A percentile compares a stretch with the other conserved stretches of the same genome.
These are phyloP conservation scores for Drosophila vallismaia DNA, from an alignment of 2,888 invertebrate genomes.

Conservation along the genomic window DNA sequence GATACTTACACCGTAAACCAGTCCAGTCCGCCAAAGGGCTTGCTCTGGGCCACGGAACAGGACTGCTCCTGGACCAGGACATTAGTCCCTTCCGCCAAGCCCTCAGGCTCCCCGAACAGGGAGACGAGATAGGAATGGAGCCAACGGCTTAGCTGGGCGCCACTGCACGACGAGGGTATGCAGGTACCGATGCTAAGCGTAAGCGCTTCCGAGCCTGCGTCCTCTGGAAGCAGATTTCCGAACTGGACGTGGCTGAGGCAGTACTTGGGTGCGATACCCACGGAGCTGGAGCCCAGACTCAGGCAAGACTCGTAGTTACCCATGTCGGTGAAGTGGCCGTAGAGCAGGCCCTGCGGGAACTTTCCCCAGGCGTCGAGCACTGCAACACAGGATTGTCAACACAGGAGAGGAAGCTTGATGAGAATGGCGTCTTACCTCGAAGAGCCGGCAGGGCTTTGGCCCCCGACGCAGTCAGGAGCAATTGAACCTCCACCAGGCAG, in stretches of 20 bases:
- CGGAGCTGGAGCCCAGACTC: conserved; percentile 33
- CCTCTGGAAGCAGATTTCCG: conserved; percentile 15
- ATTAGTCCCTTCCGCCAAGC: background rate
- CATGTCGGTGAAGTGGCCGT: conserved; percentile 77
- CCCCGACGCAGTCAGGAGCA: conserved; percentile 51
- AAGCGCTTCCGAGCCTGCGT: conserved; percentile 1
- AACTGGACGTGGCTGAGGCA: conserved; percentile 45
- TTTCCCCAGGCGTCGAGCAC: conserved; percentile 84
- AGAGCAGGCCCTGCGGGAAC: conserved; percentile 81
- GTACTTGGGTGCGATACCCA: conserved; percentile 49
- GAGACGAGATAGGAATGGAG: conserved; percentile 6
- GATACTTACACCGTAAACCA: conserved; percentile 72
- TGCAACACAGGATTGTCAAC: conserved; percentile 37
- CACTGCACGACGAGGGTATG: conserved; percentile 28
- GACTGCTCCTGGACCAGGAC: conserved; percentile 35
- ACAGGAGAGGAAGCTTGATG: background rate
- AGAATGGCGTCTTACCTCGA: conserved; percentile 40
- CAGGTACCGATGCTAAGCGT: conserved; percentile 38
- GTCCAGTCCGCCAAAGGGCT: conserved; percentile 54
- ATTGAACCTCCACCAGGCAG: conserved; percentile 52
- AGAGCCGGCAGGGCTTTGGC: conserved; percentile 51
- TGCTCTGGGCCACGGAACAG: conserved; percentile 11
- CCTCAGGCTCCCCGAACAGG: conserved; percentile 6
- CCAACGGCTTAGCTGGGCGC: conserved; percentile 32
- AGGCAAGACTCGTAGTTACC: conserved; percentile 83